Evolutionary conservation across 2,797 vertebrate species (phyloP).

Genomic region (Chelonia mydas): DNA sequence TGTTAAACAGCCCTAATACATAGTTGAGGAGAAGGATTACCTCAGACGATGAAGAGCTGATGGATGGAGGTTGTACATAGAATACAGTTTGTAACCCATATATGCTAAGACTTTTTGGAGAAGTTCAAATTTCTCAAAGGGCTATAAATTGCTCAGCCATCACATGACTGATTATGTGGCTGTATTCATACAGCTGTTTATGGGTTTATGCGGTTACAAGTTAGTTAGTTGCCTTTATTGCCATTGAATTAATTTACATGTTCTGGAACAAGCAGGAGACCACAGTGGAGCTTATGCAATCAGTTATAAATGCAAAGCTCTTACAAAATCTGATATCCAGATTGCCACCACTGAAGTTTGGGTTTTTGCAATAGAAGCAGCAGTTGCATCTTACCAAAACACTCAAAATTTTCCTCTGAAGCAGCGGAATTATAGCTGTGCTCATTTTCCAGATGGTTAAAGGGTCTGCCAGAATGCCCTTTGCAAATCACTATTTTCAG

Average conservation of each 20-base stretch:
- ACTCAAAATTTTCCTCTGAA: slow-evolving; percentile 73
- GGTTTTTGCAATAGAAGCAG: slow-evolving; percentile 79
- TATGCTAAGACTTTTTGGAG: not conserved
- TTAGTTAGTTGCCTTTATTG: slow-evolving; percentile 78
- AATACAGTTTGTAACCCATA: not conserved
- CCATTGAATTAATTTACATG: slow-evolving; percentile 75
- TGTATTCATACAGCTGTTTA: slow-evolving; percentile 59
- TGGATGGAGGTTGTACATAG: not conserved
- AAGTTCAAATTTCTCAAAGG: not conserved
- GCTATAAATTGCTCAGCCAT: fast-evolving
- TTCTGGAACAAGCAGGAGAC: slow-evolving; percentile 38
- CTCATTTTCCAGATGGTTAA: slow-evolving; percentile 70
- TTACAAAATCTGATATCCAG: slow-evolving; percentile 67
- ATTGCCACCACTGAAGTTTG: slow-evolving; percentile 73
- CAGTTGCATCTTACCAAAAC: slow-evolving; percentile 81
- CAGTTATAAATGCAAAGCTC: slow-evolving; percentile 69
- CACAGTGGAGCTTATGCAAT: slow-evolving; percentile 69
- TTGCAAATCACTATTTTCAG: slow-evolving; percentile 61
- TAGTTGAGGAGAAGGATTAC: slow-evolving; percentile 5
- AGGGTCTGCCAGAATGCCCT: slow-evolving; percentile 68
- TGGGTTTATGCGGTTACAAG: slow-evolving; percentile 63
- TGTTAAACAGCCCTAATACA: not conserved
- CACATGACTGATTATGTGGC: not conserved
- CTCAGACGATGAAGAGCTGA: not conserved
- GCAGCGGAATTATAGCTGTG: slow-evolving; percentile 74